These are phyloP conservation scores for Pemphigus obesinymphae DNA, from an alignment of 1,140 invertebrate species.

Conservation along the genomic window DNA sequence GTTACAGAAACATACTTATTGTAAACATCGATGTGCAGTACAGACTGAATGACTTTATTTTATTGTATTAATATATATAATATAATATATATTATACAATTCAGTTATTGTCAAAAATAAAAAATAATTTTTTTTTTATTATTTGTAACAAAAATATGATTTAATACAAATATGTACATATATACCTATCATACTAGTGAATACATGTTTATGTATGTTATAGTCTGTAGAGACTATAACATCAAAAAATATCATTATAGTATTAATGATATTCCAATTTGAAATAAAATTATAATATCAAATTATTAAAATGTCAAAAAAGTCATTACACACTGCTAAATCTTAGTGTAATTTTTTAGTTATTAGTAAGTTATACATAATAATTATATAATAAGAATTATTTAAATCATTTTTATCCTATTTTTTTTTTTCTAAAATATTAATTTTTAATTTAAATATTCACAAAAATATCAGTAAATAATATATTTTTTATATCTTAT, in stretches of 20 bases:
- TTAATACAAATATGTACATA: too few relatives aligned
- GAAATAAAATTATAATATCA: neutral
- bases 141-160: neutral
- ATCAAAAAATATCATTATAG: neutral
- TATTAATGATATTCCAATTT: too few relatives aligned
- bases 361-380: neutral
- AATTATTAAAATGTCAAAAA: neutral
- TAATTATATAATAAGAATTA: neutral
- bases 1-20: slow-evolving; percentile 45
- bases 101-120: neutral
- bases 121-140: neutral
- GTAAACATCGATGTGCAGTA: slow-evolving; percentile 25
- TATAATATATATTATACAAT: neutral
- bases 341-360: neutral
- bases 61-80: neutral
- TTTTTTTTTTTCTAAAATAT: neutral
- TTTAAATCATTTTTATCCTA: neutral
- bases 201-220: too few relatives aligned
- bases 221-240: too few relatives aligned
- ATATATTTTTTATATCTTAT: too few relatives aligned
- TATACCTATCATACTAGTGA: too few relatives aligned
- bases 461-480: too few relatives aligned
- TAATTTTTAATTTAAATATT: neutral
- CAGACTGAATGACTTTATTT: slow-evolving; percentile 38
- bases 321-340: neutral